Evolutionary conservation across 2,888 invertebrate genomes (phyloP).

Genomic region (Bombyx huttoni): DNA sequence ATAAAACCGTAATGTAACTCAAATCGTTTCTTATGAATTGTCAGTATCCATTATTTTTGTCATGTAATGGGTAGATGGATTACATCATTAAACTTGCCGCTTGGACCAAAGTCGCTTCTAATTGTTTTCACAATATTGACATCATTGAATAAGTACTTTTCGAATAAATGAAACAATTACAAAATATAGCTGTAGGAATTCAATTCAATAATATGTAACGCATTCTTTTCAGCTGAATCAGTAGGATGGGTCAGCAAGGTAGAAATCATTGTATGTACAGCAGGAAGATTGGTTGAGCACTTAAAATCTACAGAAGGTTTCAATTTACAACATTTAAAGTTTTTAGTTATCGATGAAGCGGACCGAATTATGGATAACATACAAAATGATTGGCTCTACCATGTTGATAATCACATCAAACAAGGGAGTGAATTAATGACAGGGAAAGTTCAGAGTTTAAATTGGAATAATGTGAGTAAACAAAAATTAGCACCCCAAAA

Average conservation of each 20-base stretch:
- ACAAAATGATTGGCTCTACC: constrained; percentile 91
- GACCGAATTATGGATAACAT: constrained; percentile 94
- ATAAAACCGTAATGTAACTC: no score
- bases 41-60: no score
- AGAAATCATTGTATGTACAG: constrained; percentile 94
- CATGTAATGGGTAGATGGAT: no score
- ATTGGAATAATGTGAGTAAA: constrained; percentile 52
- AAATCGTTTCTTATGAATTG: no score
- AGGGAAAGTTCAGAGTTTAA: constrained; percentile 63
- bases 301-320: constrained; percentile 87
- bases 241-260: constrained; percentile 74
- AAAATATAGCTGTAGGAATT: no score
- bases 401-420: constrained; percentile 80
- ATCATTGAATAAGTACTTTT: no score
- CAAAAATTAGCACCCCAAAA: constrained; percentile 82
- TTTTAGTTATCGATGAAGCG: constrained; percentile 96
- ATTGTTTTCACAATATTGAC: no score
- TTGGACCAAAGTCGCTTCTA: no score
- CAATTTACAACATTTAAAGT: constrained; percentile 78
- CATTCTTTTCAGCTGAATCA: constrained; percentile 61
- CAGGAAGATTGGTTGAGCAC: constrained; percentile 94
- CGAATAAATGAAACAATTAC: no score
- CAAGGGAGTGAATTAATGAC: constrained; percentile 61
- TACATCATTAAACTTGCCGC: no score
- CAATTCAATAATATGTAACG: no score